Evolutionary conservation across 2,797 vertebrate species (phyloP).

Genomic region (Pangasius sanitwongsei): DNA sequence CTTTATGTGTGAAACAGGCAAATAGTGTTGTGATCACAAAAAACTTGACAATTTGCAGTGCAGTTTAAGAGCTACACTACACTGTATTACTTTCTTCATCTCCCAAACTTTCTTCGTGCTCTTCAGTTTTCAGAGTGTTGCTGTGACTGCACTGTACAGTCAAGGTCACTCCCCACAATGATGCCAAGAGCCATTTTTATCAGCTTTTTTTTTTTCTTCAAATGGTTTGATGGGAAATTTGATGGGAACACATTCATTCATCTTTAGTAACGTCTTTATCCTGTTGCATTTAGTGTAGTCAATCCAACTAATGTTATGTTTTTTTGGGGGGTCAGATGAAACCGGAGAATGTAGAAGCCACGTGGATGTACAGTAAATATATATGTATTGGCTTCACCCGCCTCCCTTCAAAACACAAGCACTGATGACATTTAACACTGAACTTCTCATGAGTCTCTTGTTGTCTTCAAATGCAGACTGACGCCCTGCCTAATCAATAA

Average conservation of each 20-base stretch:
- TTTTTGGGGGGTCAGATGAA: neutral
- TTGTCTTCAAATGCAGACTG: neutral
- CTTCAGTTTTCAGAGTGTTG: neutral
- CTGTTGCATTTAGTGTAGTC: neutral
- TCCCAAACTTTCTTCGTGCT: neutral
- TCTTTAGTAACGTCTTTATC: neutral
- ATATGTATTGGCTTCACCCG: neutral
- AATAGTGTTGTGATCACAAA: neutral
- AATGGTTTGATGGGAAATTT: neutral
- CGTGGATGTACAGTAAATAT: neutral
- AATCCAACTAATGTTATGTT: neutral
- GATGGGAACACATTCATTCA: neutral
- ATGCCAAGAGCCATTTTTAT: neutral
- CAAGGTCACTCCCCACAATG: neutral
- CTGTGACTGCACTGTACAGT: neutral
- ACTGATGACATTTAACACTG: neutral
- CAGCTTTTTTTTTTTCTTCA: neutral
- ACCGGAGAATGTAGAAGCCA: neutral
- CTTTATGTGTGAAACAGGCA: conserved; percentile 13
- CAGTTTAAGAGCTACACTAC: neutral
- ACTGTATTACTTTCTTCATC: neutral
- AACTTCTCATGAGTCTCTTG: neutral
- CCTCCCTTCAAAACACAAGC: neutral
- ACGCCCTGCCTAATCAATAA: neutral
- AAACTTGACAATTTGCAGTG: neutral